A percentile compares a stretch with the other conserved stretches of the same genome.
Evolutionary conservation across 2,113 vertebrate genomes (phyloP).

Genomic region (Forbesichthys agassizii): DNA sequence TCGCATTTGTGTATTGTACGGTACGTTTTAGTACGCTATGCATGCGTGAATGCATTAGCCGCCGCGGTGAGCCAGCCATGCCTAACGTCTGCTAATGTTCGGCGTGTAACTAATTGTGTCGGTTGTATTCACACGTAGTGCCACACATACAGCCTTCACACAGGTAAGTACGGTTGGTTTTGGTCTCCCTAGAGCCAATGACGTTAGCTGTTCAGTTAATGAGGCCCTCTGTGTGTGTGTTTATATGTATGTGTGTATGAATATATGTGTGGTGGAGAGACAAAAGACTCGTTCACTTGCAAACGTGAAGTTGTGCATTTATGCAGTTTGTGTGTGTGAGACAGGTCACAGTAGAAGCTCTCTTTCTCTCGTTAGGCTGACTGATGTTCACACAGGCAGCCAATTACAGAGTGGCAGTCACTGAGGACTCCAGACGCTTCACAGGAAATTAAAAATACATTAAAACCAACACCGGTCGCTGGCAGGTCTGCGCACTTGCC

Average conservation of each 20-base stretch:
- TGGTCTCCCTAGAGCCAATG: slow-evolving; percentile 41
- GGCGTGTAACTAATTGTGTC: slow-evolving; percentile 32
- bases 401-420: slow-evolving; percentile 69
- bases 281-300: slow-evolving; percentile 18
- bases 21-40: background rate
- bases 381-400: slow-evolving; percentile 73
- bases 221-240: slow-evolving; percentile 27
- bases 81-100: slow-evolving; percentile 10
- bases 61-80: background rate
- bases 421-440: slow-evolving; percentile 66
- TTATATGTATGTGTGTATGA: slow-evolving; percentile 3
- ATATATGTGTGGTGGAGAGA: background rate
- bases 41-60: no score
- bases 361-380: slow-evolving; percentile 72
- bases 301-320: slow-evolving; percentile 34
- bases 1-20: background rate
- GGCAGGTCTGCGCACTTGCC: slow-evolving; percentile 13
- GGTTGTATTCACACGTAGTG: slow-evolving; percentile 15
- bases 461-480: slow-evolving; percentile 66
- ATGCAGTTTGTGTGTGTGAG: slow-evolving; percentile 2
- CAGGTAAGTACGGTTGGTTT: slow-evolving; percentile 43
- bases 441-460: slow-evolving; percentile 75
- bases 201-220: slow-evolving; percentile 46
- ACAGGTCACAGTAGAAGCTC: slow-evolving; percentile 15
- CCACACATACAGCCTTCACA: slow-evolving; percentile 10